Percentiles rank a stretch among this genome's conserved stretches.
phyloP scores from a whole-genome alignment of 2,888 invertebrate genomes.

The Megaustenia siamemsis region DNA sequence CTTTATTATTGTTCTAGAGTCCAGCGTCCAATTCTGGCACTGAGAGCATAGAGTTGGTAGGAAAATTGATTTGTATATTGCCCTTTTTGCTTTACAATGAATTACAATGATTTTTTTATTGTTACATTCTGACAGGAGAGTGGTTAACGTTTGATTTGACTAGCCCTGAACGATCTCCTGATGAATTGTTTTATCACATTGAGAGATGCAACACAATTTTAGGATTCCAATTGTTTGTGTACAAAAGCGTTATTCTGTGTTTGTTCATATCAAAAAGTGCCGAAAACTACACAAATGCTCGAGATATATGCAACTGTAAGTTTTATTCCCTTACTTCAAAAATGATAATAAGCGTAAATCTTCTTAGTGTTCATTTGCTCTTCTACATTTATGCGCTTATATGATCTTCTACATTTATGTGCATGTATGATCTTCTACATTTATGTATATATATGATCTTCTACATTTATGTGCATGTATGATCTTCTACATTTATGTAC shows the following conservation, averaged over 20 bases:
- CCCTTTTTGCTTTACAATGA: too few species aligned
- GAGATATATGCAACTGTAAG: neutral
- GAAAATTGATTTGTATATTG: too few species aligned
- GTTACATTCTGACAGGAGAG: neutral
- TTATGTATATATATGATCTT: too few species aligned
- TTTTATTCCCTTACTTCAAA: neutral
- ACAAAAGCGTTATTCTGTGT: neutral
- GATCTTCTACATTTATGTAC: too few species aligned
- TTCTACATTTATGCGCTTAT: neutral
- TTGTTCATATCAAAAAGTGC: neutral
- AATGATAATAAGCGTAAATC: too few species aligned
- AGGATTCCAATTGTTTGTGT: neutral
- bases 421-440: too few species aligned
- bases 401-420: too few species aligned
- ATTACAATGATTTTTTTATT: too few species aligned
- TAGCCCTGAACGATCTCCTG: neutral
- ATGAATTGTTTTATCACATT: neutral
- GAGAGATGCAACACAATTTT: neutral
- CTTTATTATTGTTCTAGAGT: too few species aligned
- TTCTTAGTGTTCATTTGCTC: neutral
- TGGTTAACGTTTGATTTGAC: neutral
- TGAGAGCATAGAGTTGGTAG: too few species aligned
- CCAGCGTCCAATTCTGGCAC: too few species aligned
- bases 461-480: neutral
- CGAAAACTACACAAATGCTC: neutral